Conservation (phyloP, 1,140 invertebrate genomes). For the Bicyclus anynana region DNA sequence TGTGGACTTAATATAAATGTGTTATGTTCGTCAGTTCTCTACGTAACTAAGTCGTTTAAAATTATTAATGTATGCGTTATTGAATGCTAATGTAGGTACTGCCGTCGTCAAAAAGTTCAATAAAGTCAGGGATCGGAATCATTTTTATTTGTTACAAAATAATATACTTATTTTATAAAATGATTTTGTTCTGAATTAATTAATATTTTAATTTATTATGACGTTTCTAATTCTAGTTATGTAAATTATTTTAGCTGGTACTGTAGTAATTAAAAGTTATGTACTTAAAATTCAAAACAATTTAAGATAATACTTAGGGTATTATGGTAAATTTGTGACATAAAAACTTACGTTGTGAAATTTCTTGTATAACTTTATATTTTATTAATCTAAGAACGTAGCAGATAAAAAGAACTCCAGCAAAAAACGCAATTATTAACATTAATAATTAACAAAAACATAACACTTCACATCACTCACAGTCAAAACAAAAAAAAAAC, state of each 20-base stretch:
- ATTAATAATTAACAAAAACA: slow-evolving; percentile 39
- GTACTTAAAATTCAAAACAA: too few species aligned
- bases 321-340: too few species aligned
- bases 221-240: neutral
- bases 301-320: too few species aligned
- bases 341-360: slow-evolving; percentile 29
- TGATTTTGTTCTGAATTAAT: neutral
- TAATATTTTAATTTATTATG: neutral
- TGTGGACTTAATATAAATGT: neutral
- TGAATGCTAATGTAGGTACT: slow-evolving; percentile 30
- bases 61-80: slow-evolving; percentile 37
- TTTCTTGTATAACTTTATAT: slow-evolving; percentile 15
- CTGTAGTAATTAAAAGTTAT: too few species aligned
- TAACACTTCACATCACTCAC: slow-evolving; percentile 52
- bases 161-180: neutral
- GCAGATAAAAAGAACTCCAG: slow-evolving; percentile 36
- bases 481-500: slow-evolving; percentile 30
- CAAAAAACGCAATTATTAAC: slow-evolving; percentile 44
- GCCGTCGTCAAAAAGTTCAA: slow-evolving; percentile 39
- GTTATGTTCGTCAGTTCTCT: neutral
- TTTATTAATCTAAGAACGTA: slow-evolving; percentile 36
- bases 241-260: neutral
- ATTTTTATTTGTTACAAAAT: slow-evolving; percentile 2
- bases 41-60: slow-evolving; percentile 3
- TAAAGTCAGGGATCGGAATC: slow-evolving; percentile 19